Evolutionary conservation across 2,797 vertebrate species (phyloP), one percentile per base, ranked within the genome.

Genomic region (Artibeus jamaicensis): DNA sequence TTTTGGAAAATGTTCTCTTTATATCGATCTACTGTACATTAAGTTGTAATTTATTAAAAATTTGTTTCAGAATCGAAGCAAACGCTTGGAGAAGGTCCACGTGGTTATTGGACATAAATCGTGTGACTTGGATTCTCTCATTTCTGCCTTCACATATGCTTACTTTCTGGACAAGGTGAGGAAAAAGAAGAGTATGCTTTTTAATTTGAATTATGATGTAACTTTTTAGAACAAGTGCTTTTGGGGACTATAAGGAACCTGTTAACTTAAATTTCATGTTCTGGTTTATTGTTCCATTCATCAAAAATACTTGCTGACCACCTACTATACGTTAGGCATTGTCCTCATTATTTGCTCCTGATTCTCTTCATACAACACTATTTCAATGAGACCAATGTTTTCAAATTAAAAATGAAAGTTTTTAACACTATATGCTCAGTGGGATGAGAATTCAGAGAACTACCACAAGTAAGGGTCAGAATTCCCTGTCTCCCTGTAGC

Each of bases 161-260:
- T 99, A 99, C 81, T 99, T 99, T 97, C 98, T 99, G 91, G 99
- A 99, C 94, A 99, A 99, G 99, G 99, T 99, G 98, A 98, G 94
- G 46, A 24, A 5, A 94, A 94, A 97, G 32, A 68, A 71, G 14
- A 42, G 29, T 39, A 6, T 76, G 4, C 4, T 55, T 85, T 81
- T 50, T 42, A 39, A 93, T 44, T 67, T 57, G 18, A 91, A 32
- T 85, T 95, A 29, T 79, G 39, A 57, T 55, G 0, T 90, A 55
- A 81, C 29, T 70, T 89, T 53, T 73, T 71, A 91, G 22, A 92
- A 44, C 15, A 55, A 82, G 55, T 14, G 37, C 79, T 96, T 94
- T 86, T 14, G 55, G 32, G 37, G 70, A 86, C 86, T 50, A 44
- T 4, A 79, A 91, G 9, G 46, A 70, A 78, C 11, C 37, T 48